Evolutionary conservation across 2,888 invertebrate species (phyloP).

Genomic region (Nemoura dubitans): DNA sequence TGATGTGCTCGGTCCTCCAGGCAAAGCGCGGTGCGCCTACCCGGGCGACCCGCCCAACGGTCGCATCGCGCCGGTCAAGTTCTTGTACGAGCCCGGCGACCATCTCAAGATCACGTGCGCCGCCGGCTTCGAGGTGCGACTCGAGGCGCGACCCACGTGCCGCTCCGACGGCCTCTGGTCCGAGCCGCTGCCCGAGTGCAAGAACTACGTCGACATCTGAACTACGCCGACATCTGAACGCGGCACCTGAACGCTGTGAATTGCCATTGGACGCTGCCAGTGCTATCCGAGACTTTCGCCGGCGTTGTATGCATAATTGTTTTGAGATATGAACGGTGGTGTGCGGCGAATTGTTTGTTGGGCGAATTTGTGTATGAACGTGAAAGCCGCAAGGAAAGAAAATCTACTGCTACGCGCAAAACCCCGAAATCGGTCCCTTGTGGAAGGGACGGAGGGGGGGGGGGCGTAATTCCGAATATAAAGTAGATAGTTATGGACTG

Average conservation of each 20-base stretch:
- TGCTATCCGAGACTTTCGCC: too few species aligned
- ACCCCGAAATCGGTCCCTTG: background rate
- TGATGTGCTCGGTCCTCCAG: too few species aligned
- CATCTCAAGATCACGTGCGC: constrained; percentile 74
- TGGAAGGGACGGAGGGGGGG: background rate
- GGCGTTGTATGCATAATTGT: too few species aligned
- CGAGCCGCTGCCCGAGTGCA: constrained; percentile 71
- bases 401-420: background rate
- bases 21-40: constrained; percentile 77
- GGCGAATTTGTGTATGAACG: too few species aligned
- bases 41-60: constrained; percentile 78
- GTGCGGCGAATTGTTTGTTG: background rate
- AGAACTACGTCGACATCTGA: constrained; percentile 45
- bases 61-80: constrained; percentile 74
- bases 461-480: background rate
- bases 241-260: background rate
- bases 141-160: constrained; percentile 69
- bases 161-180: constrained; percentile 76
- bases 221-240: background rate
- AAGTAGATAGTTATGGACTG: background rate
- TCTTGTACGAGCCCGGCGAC: constrained; percentile 78
- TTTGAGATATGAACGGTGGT: too few species aligned
- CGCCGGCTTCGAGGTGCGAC: constrained; percentile 71
- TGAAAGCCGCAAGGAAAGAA: background rate
- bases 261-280: too few species aligned